Conservation (phyloP, 2,113 vertebrate species). For the Tachysurus fulvidraco region DNA sequence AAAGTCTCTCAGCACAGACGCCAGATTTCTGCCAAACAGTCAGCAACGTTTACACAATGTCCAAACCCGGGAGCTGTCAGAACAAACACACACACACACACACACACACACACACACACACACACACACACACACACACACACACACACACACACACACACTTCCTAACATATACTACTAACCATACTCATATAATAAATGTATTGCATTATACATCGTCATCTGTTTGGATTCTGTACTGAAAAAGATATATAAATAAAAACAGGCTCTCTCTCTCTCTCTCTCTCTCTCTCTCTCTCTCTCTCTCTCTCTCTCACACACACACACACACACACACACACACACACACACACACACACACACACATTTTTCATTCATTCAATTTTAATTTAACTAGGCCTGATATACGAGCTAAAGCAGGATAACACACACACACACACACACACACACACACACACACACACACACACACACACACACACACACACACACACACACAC, state of each 20-base stretch:
- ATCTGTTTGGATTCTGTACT: not conserved
- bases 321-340: not conserved
- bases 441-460: slow-evolving; percentile 12
- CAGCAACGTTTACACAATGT: slow-evolving; percentile 49
- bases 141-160: too few relatives aligned
- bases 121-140: not conserved
- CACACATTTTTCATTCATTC: too few relatives aligned
- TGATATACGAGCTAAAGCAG: too few relatives aligned
- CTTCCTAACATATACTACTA: too few relatives aligned
- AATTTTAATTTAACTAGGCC: too few relatives aligned
- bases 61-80: slow-evolving; percentile 26
- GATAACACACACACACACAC: not conserved
- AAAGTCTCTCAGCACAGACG: slow-evolving; percentile 58
- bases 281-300: too few relatives aligned
- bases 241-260: not conserved
- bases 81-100: not conserved
- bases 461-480: not conserved
- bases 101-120: slow-evolving; percentile 13
- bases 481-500: not conserved
- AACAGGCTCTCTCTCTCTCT: too few relatives aligned
- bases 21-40: slow-evolving; percentile 54
- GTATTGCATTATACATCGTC: not conserved
- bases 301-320: too few relatives aligned
- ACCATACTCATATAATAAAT: not conserved
- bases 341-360: not conserved